Evolutionary conservation across 2,888 invertebrate genomes (phyloP), one percentile per base, ranked within the genome.

Genomic region (Apoda limacodes): DNA sequence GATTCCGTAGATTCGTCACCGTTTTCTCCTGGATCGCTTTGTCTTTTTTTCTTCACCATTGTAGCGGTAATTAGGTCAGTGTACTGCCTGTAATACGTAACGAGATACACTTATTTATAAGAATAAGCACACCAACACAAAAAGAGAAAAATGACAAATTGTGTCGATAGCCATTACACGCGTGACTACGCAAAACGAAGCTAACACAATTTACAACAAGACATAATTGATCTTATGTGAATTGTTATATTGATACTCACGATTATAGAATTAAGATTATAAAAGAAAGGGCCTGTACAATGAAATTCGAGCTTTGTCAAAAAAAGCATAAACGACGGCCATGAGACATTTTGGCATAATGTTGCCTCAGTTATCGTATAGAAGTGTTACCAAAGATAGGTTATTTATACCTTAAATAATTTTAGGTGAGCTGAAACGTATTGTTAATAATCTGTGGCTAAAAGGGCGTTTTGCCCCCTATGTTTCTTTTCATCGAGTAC

Each of bases 41-140:
- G 88, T 63, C 88, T 85, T 80, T 88, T 85, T 81, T 88, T 89
- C 72, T 88, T 89, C 34, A 85, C 87, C 89, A 90, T 90, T 62
- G 64, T 78, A 43, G 51, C 57, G 43, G 55, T 55, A 46, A 50
- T 45, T 57, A 50, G 45, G 60, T 64, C 58, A 67, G 53, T 48
- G 55, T 52, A 60, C 57, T 55, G 60, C 60, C 76, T 78, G 75
- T 52, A 75, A 68, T n/a, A 72, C 63, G 76, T 78, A 78, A 78
- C 64, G 57, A 72, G 76, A 78, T 75, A 75, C 72, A 66, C 64
- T 67, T 64, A n/a, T n/a, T n/a, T n/a, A 61, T 74, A 78, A 72
- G 71, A 75, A 75, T 74, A 78, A 72, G 70, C 61, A 55, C 64
- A 63, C 53, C 60, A 60, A 53, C 55, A 69, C 70, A 78, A 78